phyloP scores from a whole-genome alignment of 1,140 invertebrate genomes.

The Sesamia nonagrioides region DNA sequence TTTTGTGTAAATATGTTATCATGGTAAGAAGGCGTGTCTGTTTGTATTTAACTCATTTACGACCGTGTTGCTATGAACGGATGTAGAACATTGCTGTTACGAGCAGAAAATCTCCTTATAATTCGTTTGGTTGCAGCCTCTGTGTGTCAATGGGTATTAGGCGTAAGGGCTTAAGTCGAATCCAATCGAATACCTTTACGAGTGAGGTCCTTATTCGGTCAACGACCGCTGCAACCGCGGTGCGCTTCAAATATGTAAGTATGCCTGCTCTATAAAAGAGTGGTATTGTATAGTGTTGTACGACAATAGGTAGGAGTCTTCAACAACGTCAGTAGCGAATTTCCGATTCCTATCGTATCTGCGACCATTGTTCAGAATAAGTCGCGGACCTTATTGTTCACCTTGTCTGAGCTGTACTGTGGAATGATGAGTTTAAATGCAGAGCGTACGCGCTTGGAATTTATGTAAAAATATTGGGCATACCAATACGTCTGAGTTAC shows the following conservation, averaged over 20 bases:
- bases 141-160: not conserved
- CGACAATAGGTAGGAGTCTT: slow-evolving; percentile 71
- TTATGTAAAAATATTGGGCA: slow-evolving; percentile 56
- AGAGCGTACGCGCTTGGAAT: slow-evolving; percentile 74
- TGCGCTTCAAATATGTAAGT: slow-evolving; percentile 41
- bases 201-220: slow-evolving; percentile 49
- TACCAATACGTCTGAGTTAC: slow-evolving; percentile 27
- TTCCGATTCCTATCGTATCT: slow-evolving; percentile 84
- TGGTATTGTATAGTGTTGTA: slow-evolving; percentile 54
- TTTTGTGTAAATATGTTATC: slow-evolving; percentile 59
- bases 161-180: slow-evolving; percentile 27
- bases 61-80: slow-evolving; percentile 67
- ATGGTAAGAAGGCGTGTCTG: slow-evolving; percentile 71
- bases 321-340: slow-evolving; percentile 76
- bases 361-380: slow-evolving; percentile 85
- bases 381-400: slow-evolving; percentile 83
- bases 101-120: slow-evolving; percentile 58
- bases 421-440: slow-evolving; percentile 81
- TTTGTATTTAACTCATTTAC: slow-evolving; percentile 69
- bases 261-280: slow-evolving; percentile 66
- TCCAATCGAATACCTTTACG: slow-evolving; percentile 43
- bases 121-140: slow-evolving; percentile 34
- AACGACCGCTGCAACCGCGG: slow-evolving; percentile 48
- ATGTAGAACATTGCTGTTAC: slow-evolving; percentile 57
- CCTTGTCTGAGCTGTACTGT: slow-evolving; percentile 66